A percentile compares a stretch with the other conserved stretches of the same genome.
Evolutionary conservation across 2,888 invertebrate genomes (phyloP).

Genomic region (Habrosyne pyritoides): DNA sequence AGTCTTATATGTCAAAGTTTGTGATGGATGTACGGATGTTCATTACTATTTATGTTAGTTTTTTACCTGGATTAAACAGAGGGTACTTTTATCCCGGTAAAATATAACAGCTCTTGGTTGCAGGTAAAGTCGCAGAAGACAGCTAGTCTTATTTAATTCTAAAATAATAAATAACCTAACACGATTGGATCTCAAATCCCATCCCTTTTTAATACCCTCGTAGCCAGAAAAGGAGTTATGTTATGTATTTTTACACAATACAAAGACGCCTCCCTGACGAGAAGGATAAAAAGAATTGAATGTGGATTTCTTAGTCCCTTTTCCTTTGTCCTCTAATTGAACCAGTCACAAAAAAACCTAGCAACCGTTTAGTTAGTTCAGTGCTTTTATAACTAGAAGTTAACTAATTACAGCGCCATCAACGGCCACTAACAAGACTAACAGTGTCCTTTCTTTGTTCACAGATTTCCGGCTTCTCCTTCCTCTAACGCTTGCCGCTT

Average conservation of each 20-base stretch:
- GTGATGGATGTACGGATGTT: no score
- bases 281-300: background rate
- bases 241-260: background rate
- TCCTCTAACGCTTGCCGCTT: conserved; percentile 49
- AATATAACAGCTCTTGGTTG: no score
- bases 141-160: no score
- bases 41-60: no score
- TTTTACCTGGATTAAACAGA: no score
- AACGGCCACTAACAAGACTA: conserved; percentile 67
- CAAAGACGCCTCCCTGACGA: background rate
- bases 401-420: conserved; percentile 44
- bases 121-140: no score
- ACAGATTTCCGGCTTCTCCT: conserved; percentile 61
- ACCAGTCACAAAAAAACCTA: background rate
- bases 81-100: no score
- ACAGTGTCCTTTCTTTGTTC: conserved; percentile 75
- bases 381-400: conserved; percentile 43
- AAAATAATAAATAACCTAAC: no score
- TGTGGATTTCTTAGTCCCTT: background rate
- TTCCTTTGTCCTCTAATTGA: background rate
- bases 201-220: no score
- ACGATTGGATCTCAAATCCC: no score
- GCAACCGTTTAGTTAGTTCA: conserved; percentile 13
- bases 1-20: no score
- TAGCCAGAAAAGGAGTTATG: no score